A percentile compares a stretch with the other conserved stretches of the same genome.
Conservation (phyloP, 2,113 vertebrate genomes). For the Zapus hudsonius region DNA sequence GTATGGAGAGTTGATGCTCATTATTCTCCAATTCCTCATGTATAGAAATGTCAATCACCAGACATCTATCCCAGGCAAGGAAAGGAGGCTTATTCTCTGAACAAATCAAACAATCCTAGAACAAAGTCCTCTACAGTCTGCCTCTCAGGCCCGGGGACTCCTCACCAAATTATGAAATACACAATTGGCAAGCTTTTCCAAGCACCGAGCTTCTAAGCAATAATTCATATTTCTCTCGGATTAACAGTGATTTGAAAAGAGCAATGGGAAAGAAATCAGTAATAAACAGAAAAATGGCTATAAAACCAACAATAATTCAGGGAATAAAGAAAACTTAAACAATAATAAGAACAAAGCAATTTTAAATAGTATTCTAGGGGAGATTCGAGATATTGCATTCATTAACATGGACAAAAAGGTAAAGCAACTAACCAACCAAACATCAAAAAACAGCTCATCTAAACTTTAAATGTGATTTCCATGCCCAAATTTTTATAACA, state of each 20-base stretch:
- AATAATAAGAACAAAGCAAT: slow-evolving; percentile 12
- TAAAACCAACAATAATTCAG: not conserved
- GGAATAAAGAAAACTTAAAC: slow-evolving; percentile 17
- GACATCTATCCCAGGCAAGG: not conserved
- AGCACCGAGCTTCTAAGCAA: not conserved
- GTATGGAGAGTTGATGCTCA: not conserved
- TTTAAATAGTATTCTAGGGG: not conserved
- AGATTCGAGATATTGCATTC: not conserved
- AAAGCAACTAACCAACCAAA: not conserved
- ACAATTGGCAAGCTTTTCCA: not conserved
- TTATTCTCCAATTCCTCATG: not conserved
- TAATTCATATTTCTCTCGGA: not conserved
- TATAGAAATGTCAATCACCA: not conserved
- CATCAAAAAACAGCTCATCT: not conserved
- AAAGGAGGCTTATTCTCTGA: not conserved
- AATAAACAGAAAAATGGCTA: slow-evolving; percentile 14
- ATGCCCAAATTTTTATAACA: not conserved
- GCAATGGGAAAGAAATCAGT: not conserved
- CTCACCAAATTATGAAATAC: not conserved
- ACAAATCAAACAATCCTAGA: slow-evolving; percentile 10
- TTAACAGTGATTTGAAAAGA: not conserved
- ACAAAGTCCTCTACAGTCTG: not conserved
- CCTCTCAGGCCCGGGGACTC: not conserved
- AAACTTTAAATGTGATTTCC: slow-evolving; percentile 7
- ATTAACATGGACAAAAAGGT: not conserved